Conservation (phyloP, 2,888 invertebrate species). For the Drosophila paramelanica region DNA sequence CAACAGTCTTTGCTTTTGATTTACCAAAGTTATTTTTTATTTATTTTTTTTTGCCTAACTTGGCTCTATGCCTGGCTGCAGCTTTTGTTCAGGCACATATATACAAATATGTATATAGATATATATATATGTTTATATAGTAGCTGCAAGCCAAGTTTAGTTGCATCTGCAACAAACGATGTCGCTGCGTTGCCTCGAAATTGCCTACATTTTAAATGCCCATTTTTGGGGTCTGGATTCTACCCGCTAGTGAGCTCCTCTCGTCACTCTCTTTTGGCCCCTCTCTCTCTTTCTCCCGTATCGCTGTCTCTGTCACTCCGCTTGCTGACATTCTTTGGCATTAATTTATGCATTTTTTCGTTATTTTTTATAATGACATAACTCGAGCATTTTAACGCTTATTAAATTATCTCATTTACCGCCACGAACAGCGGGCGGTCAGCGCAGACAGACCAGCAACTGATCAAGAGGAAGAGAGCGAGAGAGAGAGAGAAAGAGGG, state of each 20-base stretch:
- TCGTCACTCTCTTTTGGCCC: not conserved
- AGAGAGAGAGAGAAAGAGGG: not conserved
- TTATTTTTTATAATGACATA: conserved; percentile 83
- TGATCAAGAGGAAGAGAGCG: not conserved
- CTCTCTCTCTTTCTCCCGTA: not conserved
- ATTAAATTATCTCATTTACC: conserved; percentile 84
- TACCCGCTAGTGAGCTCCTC: not conserved
- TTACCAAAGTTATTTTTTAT: conserved; percentile 71
- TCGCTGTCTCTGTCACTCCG: conserved; percentile 6
- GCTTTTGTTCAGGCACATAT: conserved; percentile 35
- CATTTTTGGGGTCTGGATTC: conserved; percentile 70
- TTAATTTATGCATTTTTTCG: conserved; percentile 76
- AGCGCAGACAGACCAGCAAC: conserved; percentile 7
- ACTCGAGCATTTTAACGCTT: conserved; percentile 85
- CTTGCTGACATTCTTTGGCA: conserved; percentile 30
- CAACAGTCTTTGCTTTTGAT: conserved; percentile 50
- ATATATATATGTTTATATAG: conserved; percentile 4
- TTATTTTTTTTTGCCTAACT: conserved; percentile 56
- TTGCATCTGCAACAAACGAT: conserved; percentile 43
- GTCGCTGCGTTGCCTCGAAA: conserved; percentile 16
- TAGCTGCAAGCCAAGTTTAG: conserved; percentile 34
- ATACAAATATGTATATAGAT: conserved; percentile 9
- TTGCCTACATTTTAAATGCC: conserved; percentile 72
- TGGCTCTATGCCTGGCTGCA: conserved; percentile 59
- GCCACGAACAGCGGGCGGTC: conserved; percentile 76